Evolutionary conservation across 1,140 invertebrate species (phyloP), one percentile per base, ranked within the genome.

Genomic region (Rhyzopertha dominica): DNA sequence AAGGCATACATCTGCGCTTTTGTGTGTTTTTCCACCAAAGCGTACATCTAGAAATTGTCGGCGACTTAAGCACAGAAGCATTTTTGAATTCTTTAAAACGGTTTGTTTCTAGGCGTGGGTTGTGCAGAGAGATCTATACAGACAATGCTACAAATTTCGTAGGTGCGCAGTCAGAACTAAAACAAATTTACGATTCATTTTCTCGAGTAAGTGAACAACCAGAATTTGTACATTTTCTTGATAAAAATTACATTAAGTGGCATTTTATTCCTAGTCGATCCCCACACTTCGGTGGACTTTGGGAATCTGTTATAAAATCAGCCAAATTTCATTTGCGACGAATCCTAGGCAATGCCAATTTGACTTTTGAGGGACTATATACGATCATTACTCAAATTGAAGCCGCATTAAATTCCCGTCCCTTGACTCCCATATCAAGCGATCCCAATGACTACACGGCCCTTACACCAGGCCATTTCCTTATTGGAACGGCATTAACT

Each of bases 1-100:
- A 69, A 69, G 42, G 36, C 43, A 4, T 70, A 62, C 32, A 51
- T 63, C 2, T 61, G 51, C 2, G 7, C 74, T 4, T 70, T 70
- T 25, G 59, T 61, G 0, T 69, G 68, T 29, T 35, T 52, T 26
- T 58, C 46, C 32, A 53, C 54, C 7, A 59, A 53, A 22, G 54
- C 58, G 41, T 63, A 16, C 59, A 66, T 30, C 20, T 65, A 2
- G 61, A 65, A 22, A 14, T 58, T 1, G 47, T 58, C 2, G 31
- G 36, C 17, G 40, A 51, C 30, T 22, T 54, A 5, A 43, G 46
- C 0, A 29, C 50, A 1, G 47, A 54, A 8, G 29, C 43, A 5
- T 70, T 71, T 50, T 29, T 69, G 1, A 48, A 50, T 17, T 51
- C 62, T 1, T 44, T 71, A 16, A 30, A 57, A 18, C 26, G 67